Evolutionary conservation across 2,797 vertebrate genomes (phyloP).

Genomic region (Mustela erminea): DNA sequence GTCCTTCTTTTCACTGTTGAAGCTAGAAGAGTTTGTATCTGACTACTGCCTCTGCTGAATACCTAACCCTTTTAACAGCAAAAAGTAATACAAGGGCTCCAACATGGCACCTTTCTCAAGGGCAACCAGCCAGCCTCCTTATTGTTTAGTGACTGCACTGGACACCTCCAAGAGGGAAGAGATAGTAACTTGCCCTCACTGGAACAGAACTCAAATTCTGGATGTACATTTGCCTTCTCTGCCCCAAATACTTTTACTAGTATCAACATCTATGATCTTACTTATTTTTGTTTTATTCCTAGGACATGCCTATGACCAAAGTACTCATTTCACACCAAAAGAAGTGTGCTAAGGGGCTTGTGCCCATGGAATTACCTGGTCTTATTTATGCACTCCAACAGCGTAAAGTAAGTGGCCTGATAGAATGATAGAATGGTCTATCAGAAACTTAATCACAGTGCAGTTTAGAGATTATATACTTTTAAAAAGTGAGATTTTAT

Average conservation of each 20-base stretch:
- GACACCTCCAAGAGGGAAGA: not conserved
- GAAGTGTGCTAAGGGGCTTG: not conserved
- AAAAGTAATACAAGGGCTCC: not conserved
- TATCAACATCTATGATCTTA: not conserved
- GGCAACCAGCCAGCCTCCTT: not conserved
- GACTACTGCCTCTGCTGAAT: too few species aligned
- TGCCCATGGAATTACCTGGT: not conserved
- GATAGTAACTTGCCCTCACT: not conserved
- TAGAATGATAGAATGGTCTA: not conserved
- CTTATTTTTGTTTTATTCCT: not conserved
- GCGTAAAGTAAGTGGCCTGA: not conserved
- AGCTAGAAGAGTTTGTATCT: not conserved
- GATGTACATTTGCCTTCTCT: not conserved
- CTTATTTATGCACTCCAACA: not conserved
- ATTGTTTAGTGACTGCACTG: not conserved
- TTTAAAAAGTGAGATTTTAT: not conserved
- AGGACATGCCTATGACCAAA: not conserved
- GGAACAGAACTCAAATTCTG: not conserved
- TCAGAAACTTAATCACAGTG: constrained; percentile 12
- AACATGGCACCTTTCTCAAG: not conserved
- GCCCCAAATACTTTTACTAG: not conserved
- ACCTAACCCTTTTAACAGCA: not conserved
- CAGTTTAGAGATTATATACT: not conserved
- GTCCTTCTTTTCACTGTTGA: not conserved
- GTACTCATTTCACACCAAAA: not conserved